Percentiles rank a stretch among this genome's conserved stretches.
Evolutionary conservation across 2,797 vertebrate genomes (phyloP).

Genomic region (Lycodopsis pacificus): DNA sequence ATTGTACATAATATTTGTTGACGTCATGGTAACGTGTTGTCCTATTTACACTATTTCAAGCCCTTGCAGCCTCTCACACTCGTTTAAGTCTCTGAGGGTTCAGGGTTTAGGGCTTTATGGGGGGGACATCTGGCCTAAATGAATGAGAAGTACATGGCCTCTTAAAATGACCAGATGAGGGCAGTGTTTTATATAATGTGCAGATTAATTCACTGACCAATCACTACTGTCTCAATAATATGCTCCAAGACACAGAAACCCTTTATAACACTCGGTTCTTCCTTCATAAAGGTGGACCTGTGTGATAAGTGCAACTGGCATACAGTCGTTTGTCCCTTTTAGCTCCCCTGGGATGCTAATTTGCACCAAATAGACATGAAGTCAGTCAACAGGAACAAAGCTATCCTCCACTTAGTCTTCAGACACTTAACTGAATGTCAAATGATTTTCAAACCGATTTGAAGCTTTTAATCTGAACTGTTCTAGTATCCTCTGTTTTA

Average conservation of each 20-base stretch:
- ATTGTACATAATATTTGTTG: too few relatives aligned
- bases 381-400: neutral
- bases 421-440: constrained; percentile 29
- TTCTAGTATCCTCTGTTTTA: neutral
- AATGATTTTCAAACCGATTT: constrained; percentile 18
- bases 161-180: constrained; percentile 50
- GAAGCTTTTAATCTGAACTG: neutral
- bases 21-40: neutral
- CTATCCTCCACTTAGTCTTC: constrained; percentile 11
- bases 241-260: neutral
- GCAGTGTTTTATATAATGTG: constrained; percentile 55
- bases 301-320: constrained; percentile 4
- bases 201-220: neutral
- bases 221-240: neutral
- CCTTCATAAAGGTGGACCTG: neutral
- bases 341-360: constrained; percentile 46
- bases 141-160: neutral
- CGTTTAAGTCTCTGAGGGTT: neutral
- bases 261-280: neutral
- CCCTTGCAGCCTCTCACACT: too few relatives aligned
- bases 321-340: constrained; percentile 11
- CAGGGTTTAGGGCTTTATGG: neutral
- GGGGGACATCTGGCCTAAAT: neutral
- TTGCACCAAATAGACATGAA: constrained; percentile 5
- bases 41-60: neutral